Base-by-base conservation (phyloP, 2,888 invertebrate genomes). In the Apotomis turbidana region DNA sequence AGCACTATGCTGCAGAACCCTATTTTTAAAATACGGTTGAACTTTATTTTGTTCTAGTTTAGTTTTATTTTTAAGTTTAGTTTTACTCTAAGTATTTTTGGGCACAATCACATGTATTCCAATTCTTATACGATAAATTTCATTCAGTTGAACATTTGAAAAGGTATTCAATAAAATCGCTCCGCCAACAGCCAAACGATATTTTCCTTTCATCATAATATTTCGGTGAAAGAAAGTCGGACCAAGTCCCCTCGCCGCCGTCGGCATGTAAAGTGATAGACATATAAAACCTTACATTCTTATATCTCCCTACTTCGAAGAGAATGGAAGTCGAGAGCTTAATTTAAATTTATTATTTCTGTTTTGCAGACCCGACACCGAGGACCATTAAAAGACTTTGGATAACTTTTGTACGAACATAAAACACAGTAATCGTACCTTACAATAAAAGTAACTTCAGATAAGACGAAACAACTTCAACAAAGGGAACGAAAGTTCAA, bases 311-410 rank as follows among this genome's bases (percentile, higher is more conserved):
- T 51, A 41, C 62, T 63, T 62, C 68, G 3, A 51, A 67, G 62
- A 49, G 41, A 58, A 72, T 58, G 58, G 12, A 64, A 66, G 58
- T 52, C 27, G 41, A 46, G 68, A 44, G 62, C 71, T 63, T 62
- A 62, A 68, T 72, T 68, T 62, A 62, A 72, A 68, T 68, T 63
- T 68, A 68, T 72, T 62, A 63, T 72, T 63, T 62, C 44, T 58
- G 44, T 68, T 72, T 54, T 36, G 46, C 38, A n/a, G 58, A 36
- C 51, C 61, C 36, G 58, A 63, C 68, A 63, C 62, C 57, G 46
- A 52, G 68, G 58, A 52, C 58, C 62, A 72, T 71, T 71, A 60
- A 58, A 63, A 68, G 46, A 72, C 68, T 72, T 63, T 8, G 51
- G 63, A 49, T 68, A 63, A 58, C 54, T 71, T 71, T 57, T 44